Base-by-base conservation (phyloP, 2,888 invertebrate species). In the Drosophila fungiperda region DNA sequence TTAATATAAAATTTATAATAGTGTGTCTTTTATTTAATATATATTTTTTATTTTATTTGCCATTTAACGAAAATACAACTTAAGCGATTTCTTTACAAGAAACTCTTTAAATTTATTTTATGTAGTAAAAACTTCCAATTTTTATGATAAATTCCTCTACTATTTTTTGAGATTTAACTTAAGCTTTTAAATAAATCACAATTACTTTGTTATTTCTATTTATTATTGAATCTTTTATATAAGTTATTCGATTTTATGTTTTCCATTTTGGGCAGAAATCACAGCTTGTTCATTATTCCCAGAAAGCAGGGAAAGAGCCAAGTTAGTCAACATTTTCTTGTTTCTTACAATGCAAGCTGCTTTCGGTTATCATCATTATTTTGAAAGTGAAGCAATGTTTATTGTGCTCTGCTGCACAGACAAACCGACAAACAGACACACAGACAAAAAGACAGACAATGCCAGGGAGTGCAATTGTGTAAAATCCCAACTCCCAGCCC, bases 391-490 rank as follows among this genome's bases (percentile, higher is more conserved):
- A 58, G 55, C 29, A 72, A 59, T 63, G 66, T 68, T 80, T 63
- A 76, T 80, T 88, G 83, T 87, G 17, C 36, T n/a, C 75, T 49
- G 40, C 12, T 45, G 12, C 15, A 36, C 15, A 36, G 15, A 36
- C 36, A 36, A 3, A 15, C 33, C 11, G 33, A 33, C 11, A 33
- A 1, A 32, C 40, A 11, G n/a, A 42, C 4, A 11, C 9, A n/a
- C 17, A n/a, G 8, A 15, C 12, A 35, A 11, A 33, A 4, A 33
- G 35, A 40, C 65, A 29, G 53, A 76, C 81, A 87, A 82, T 76
- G 87, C 66, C 87, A 59, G 52, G 45, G 76, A 85, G 73, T 85
- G 78, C 84, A 84, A 84, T 87, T 88, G 86, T 73, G 65, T 59
- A 54, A 49, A 55, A 60, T 63, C 64, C 49, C 62, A 58, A 12